Base-by-base conservation (phyloP, 2,888 invertebrate genomes). In the Zygothrica quintamaculata region DNA sequence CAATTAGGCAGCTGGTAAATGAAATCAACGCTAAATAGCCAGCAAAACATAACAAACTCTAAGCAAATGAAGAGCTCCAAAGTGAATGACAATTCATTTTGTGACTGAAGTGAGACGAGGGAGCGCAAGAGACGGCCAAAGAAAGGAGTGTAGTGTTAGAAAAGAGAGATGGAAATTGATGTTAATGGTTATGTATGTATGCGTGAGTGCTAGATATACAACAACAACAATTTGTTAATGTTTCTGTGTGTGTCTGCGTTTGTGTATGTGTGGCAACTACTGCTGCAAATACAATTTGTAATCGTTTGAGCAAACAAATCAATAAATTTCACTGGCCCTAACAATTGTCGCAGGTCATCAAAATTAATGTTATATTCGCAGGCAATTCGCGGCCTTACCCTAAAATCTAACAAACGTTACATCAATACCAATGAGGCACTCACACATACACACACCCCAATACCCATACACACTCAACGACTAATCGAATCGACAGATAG, bases 1-100 rank as follows among this genome's bases (percentile, higher is more conserved):
- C 61, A 62, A 71, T 71, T 73, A 73, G 58, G 73, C 58, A 55
- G 42, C 46, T 31, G 50, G 39, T 44, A 52, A 73, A 68, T 68
- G 72, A 73, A 73, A 68, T 73, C 74, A 73, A 59, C 64, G 65
- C 68, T 59, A 72, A 71, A 72, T 18, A 58, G 71, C 31, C 55
- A 42, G 65, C 22, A 52, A 68, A 65, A 69, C 50, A 69, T 46
- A 58, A 68, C 56, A 69, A 69, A 65, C 65, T 58, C 53, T 36
- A 40, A 39, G 34, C 59, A 59, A 65, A 55, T 57, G 42, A 51
- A 39, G 6, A 64, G 31, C n/a, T 34, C 11, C 6, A 8, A 39
- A 22, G 18, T 9, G 43, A 48, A 36, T 64, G 68, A 43, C 43
- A n/a, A n/a, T n/a, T n/a, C n/a, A n/a, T n/a, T n/a, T n/a, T n/a